These are phyloP conservation scores for Chamaea fasciata DNA, from an alignment of 2,113 vertebrate genomes.

Conservation along the genomic window DNA sequence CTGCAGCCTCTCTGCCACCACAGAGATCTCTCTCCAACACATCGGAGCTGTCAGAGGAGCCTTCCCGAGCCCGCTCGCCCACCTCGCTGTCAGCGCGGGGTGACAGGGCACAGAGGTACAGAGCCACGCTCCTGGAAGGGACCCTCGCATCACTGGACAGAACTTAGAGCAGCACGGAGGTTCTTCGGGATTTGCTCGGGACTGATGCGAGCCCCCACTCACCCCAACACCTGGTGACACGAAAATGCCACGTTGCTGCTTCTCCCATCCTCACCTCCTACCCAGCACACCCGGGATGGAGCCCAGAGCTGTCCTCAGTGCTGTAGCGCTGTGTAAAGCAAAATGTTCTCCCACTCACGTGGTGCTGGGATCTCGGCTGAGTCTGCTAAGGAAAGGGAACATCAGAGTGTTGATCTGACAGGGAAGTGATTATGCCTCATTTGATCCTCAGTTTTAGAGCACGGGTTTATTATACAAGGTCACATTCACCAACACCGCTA, in stretches of 20 bases:
- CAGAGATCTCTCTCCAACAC: neutral
- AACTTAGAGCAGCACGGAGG: neutral
- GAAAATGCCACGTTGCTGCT: neutral
- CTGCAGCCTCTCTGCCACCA: neutral
- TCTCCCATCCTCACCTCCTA: neutral
- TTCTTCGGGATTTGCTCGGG: fast-evolving
- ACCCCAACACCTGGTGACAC: neutral
- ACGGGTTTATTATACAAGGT: neutral
- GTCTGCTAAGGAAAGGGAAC: neutral
- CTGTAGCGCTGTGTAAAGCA: neutral
- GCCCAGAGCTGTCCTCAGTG: neutral
- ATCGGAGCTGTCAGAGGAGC: neutral
- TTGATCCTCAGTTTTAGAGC: neutral
- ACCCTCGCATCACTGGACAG: neutral
- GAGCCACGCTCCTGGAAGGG: neutral
- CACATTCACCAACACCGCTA: neutral
- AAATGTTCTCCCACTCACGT: neutral
- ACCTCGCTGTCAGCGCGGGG: neutral
- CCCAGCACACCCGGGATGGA: fast-evolving
- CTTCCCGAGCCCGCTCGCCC: neutral
- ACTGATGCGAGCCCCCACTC: neutral
- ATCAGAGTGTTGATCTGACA: neutral
- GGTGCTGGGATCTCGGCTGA: neutral
- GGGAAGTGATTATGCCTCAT: neutral
- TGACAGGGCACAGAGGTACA: neutral